Conservation (phyloP, 2,797 vertebrate genomes). For the Sebastes cheni region DNA sequence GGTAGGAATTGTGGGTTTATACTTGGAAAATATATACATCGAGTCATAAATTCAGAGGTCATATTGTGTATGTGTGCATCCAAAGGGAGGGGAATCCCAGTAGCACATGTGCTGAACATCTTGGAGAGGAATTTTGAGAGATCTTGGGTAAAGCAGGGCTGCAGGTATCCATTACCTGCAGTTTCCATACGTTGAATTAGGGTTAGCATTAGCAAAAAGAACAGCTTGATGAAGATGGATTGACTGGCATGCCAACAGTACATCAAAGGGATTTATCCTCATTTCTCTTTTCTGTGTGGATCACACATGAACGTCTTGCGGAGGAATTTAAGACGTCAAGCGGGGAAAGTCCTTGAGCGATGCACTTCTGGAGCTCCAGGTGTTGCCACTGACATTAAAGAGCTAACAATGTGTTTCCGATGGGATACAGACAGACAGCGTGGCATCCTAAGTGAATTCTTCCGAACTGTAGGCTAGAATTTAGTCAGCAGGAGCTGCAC, state of each 20-base stretch:
- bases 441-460: conserved; percentile 44
- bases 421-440: conserved; percentile 13
- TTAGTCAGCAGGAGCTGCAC: conserved; percentile 21
- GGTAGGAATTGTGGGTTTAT: conserved; percentile 38
- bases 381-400: conserved; percentile 60
- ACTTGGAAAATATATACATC: conserved; percentile 26
- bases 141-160: conserved; percentile 24
- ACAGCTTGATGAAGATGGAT: neutral
- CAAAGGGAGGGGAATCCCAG: conserved; percentile 23
- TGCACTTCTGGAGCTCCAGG: conserved; percentile 63
- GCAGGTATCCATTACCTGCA: conserved; percentile 35
- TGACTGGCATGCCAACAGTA: neutral
- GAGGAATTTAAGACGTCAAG: conserved; percentile 51
- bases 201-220: neutral
- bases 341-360: conserved; percentile 61
- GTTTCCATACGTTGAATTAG: conserved; percentile 1
- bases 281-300: neutral
- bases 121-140: conserved; percentile 48
- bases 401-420: conserved; percentile 22
- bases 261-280: conserved; percentile 10
- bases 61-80: neutral
- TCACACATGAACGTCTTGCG: neutral
- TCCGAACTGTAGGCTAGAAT: conserved; percentile 41
- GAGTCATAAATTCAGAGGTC: conserved; percentile 39
- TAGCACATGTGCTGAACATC: conserved; percentile 64